These are phyloP conservation scores for Ptilonorhynchus violaceus DNA, from an alignment of 2,113 vertebrate species.

Conservation along the genomic window DNA sequence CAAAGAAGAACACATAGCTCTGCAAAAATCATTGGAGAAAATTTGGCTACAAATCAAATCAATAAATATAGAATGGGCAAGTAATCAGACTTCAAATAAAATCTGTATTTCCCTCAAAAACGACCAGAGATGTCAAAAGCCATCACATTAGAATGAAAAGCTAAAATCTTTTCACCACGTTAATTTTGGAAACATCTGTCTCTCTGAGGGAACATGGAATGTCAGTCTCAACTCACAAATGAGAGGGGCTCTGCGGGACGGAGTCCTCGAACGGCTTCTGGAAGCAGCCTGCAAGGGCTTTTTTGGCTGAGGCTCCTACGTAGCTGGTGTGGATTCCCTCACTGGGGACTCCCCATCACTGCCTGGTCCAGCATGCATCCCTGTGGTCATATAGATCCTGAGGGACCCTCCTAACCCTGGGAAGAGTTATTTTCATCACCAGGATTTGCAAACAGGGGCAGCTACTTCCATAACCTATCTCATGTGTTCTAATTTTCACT, in stretches of 20 bases:
- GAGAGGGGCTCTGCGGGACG: background rate
- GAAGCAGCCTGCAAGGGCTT: background rate
- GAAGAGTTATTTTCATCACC: background rate
- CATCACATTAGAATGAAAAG: background rate
- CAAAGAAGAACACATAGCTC: background rate
- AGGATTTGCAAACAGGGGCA: background rate
- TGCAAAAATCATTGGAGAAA: background rate
- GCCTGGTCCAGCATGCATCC: background rate
- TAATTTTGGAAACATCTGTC: background rate
- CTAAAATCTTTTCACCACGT: background rate
- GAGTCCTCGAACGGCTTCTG: background rate
- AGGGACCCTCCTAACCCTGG: background rate
- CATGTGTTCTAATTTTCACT: background rate
- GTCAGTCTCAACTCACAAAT: background rate
- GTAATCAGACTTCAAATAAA: background rate
- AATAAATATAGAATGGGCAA: background rate
- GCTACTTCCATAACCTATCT: background rate
- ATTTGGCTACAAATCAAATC: background rate
- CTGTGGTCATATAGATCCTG: background rate
- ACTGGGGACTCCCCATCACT: background rate
- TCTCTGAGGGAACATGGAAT: background rate
- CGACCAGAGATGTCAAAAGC: background rate
- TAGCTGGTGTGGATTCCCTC: background rate
- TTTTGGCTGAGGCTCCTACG: background rate
- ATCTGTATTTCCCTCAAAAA: background rate